Evolutionary conservation across 2,113 vertebrate species (phyloP).

Genomic region (Edolisoma coerulescens): DNA sequence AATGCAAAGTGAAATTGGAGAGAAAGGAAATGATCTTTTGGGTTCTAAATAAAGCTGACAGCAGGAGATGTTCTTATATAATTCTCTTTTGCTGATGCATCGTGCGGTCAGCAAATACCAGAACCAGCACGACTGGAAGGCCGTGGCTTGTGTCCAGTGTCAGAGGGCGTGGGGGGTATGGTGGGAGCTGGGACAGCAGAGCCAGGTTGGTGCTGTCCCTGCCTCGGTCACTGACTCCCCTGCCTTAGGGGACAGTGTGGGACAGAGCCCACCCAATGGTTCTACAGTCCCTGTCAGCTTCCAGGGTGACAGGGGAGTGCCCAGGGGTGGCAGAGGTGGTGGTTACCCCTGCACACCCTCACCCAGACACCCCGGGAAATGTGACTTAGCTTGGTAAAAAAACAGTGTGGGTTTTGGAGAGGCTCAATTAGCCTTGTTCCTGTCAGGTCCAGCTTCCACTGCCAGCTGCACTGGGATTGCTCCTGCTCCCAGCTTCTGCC

Average conservation of each 20-base stretch:
- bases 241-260: background rate
- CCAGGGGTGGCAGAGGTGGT: accelerated
- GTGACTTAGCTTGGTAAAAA: background rate
- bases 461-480: background rate
- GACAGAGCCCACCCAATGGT: accelerated
- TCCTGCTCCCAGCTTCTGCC: background rate
- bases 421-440: background rate
- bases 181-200: background rate
- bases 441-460: background rate
- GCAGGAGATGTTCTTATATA: background rate
- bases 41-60: background rate
- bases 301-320: background rate
- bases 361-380: background rate
- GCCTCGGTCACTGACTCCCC: accelerated
- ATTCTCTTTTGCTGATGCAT: background rate
- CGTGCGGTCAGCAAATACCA: background rate
- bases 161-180: accelerated
- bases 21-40: background rate
- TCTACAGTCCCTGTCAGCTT: background rate
- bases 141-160: accelerated
- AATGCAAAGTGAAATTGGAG: background rate
- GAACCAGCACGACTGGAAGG: accelerated
- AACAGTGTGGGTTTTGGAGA: background rate
- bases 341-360: background rate
- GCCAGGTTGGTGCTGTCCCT: background rate